Base-by-base conservation (phyloP, 2,888 invertebrate genomes). In the Cryptus viduatorius region DNA sequence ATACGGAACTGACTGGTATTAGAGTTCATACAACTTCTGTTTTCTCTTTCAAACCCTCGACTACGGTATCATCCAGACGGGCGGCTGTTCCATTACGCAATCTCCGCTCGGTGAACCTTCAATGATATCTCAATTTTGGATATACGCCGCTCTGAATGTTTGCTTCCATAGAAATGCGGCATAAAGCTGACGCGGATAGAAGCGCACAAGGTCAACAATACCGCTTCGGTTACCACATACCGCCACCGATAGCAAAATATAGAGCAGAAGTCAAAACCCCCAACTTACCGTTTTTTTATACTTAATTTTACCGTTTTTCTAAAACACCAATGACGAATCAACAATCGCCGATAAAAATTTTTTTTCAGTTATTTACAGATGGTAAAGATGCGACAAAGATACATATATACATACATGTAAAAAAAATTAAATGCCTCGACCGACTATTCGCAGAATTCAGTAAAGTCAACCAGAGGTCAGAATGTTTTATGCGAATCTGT, bases 1-100 rank as follows among this genome's bases (percentile, higher is more conserved):
- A 37, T 37, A 37, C 37, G 37, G 8, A 37, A 67, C 65, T 5
- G 72, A 46, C 72, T 65, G 37, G 31, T 48, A 67, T 82, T 67
- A 72, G 42, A 67, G 72, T 48, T 61, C 56, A 61, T 37, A 19
- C 53, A 78, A 64, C 82, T 78, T 82, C 71, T 72, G 82, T 77
- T 53, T 77, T 82, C 77, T 72, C 72, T 56, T 46, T 68, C 3
- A 16, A 67, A 78, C 67, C 53, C 48, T 48, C 59, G 12, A 24
- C 61, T 8, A 19, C 4, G 31, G 48, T 83, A 83, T 79, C 79
- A 75, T 56, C 65, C 71, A 71, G 75, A 61, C 42, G 69, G n/a
- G 14, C 14, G 31, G 24, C 14, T 14, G 31, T 12, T 29, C 48
- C 71, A 46, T 79, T 69, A 68, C 73, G 29, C 68, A 50, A 10